A percentile compares a stretch with the other conserved stretches of the same genome.
phyloP scores from a whole-genome alignment of 2,888 invertebrate genomes.

The Dyspetes luteomarginatus region DNA sequence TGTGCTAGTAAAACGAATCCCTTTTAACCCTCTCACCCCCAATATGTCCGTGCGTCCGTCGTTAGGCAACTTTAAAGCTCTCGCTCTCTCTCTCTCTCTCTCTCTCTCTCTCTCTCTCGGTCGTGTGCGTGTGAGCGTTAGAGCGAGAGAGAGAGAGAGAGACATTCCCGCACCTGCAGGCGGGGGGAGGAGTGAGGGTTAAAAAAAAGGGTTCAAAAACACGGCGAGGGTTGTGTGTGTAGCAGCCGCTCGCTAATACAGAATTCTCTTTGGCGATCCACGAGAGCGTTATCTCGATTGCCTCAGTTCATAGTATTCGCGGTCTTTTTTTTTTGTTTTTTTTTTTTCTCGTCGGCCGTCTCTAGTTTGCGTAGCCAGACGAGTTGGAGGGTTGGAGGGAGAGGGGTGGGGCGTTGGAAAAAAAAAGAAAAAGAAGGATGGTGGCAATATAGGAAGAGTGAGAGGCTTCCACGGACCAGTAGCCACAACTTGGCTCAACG shows the following conservation, averaged over 20 bases:
- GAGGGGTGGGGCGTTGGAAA: neutral
- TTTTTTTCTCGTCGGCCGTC: slow-evolving; percentile 12
- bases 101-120: too few species aligned
- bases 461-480: slow-evolving; percentile 19
- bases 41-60: neutral
- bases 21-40: slow-evolving; percentile 22
- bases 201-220: neutral
- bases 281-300: slow-evolving; percentile 61
- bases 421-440: neutral
- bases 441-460: slow-evolving; percentile 14
- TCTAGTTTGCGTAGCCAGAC: neutral
- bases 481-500: slow-evolving; percentile 14
- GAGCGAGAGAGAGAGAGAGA: neutral
- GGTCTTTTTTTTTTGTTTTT: neutral
- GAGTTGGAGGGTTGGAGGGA: slow-evolving; percentile 18
- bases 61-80: neutral
- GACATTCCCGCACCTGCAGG: neutral
- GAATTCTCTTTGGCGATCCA: slow-evolving; percentile 65
- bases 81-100: too few species aligned
- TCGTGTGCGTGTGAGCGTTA: neutral
- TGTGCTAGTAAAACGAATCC: slow-evolving; percentile 12
- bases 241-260: slow-evolving; percentile 55
- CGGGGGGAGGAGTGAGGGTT: neutral
- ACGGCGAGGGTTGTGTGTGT: slow-evolving; percentile 20
- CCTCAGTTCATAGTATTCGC: slow-evolving; percentile 25